Conservation (phyloP, 2,113 vertebrate genomes). For the Anarhynchus alexandrinus region DNA sequence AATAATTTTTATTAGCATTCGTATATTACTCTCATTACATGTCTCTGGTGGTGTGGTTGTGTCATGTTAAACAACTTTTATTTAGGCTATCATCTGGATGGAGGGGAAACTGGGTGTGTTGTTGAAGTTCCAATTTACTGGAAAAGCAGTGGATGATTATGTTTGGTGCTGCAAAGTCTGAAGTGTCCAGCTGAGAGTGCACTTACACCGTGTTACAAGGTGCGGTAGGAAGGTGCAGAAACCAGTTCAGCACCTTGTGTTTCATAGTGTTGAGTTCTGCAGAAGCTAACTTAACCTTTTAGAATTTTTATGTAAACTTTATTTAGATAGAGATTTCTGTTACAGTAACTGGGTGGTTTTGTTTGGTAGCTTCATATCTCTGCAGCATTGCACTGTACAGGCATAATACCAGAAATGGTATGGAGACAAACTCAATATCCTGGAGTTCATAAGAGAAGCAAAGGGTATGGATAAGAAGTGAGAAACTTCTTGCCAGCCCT, state of each 20-base stretch:
- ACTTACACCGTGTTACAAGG: fast-evolving
- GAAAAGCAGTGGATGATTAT: background rate
- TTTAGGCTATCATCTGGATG: background rate
- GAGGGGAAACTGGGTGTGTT: background rate
- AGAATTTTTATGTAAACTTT: background rate
- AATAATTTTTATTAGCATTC: background rate
- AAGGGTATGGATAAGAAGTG: background rate
- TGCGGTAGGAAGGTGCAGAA: background rate
- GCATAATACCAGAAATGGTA: background rate
- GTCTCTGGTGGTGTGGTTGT: background rate
- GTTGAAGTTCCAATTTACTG: background rate
- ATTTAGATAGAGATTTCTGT: background rate
- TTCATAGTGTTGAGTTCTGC: background rate
- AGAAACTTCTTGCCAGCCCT: background rate
- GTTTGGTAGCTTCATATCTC: background rate
- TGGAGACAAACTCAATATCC: background rate
- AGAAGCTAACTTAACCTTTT: background rate
- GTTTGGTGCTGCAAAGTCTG: background rate
- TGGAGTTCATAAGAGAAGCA: background rate
- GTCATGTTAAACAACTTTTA: background rate
- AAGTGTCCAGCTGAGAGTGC: background rate
- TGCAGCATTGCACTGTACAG: background rate
- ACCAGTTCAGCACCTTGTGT: background rate
- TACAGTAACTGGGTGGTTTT: background rate
- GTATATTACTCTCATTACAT: background rate